Base-by-base conservation (phyloP, 2,888 invertebrate genomes). In the Amphipoea lucens region DNA sequence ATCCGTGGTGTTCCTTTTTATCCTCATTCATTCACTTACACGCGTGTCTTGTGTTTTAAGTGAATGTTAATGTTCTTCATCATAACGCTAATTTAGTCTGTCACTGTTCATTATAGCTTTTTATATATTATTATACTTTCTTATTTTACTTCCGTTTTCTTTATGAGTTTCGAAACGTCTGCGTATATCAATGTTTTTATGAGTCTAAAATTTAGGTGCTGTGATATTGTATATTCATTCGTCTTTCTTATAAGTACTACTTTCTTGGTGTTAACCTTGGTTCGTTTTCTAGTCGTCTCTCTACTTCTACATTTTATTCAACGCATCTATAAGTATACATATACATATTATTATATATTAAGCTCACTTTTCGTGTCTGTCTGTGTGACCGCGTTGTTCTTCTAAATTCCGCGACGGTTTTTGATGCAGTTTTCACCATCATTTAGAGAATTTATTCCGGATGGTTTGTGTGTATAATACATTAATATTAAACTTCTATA, bases 21-120 rank as follows among this genome's bases (percentile, higher is more conserved):
- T 90, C 90, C 89, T 90, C 91, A 90, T 91, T 90, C 90, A 90
- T 84, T 76, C 91, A 90, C 92, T 91, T 90, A 82, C 87, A 85
- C 79, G 81, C 84, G 78, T 86, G 79, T 85, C 77, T 76, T 78
- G 83, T 67, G 75, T 90, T 90, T 93, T 92, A 93, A 94, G 91
- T 93, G 91, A 91, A 89, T 92, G 92, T 93, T 93, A 93, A 92
- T 93, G 91, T 91, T 92, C 92, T 91, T 91, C 92, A 94, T 94
- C 92, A 92, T 91, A 90, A 88, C 86, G 89, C 90, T 94, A 93
- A 94, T 95, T 92, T 92, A 92, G 90, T 81, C 88, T 90, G 93
- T 91, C 93, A 91, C 80, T 66, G 80, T 80, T 82, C 74, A 67
- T 80, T 88, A 87, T 89, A 89, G 89, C 90, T 88, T 91, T 82